Percentiles rank a stretch among this genome's conserved stretches.
Evolutionary conservation across 2,113 vertebrate genomes (phyloP).

Genomic region (Coptodon rendalli): DNA sequence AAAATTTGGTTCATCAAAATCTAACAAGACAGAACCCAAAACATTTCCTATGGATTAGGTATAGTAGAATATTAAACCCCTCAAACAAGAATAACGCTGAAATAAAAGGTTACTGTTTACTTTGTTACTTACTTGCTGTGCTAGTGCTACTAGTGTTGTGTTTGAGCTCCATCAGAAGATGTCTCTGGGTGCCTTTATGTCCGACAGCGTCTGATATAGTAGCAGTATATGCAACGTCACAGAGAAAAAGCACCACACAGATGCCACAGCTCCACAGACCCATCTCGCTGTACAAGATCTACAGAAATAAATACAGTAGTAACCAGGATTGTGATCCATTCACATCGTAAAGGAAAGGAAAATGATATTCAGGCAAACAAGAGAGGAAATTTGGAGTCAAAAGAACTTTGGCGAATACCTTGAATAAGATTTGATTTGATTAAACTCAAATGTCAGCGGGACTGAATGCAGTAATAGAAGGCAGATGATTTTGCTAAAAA

Average conservation of each 20-base stretch:
- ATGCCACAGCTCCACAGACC: not conserved
- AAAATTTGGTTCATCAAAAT: not conserved
- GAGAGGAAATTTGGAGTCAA: not conserved
- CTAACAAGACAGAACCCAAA: not conserved
- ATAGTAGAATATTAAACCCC: constrained; percentile 1
- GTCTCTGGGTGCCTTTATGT: not conserved
- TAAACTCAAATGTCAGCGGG: not conserved
- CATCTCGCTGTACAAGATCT: constrained; percentile 22
- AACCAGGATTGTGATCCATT: not conserved
- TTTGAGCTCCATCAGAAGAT: not conserved
- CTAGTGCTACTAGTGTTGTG: rapidly evolving
- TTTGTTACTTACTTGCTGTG: not conserved
- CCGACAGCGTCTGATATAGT: not conserved
- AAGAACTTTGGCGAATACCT: not conserved
- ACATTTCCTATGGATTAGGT: not conserved
- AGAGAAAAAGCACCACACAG: not conserved
- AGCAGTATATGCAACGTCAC: not conserved
- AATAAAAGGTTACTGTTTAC: not conserved
- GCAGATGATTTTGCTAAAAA: not conserved
- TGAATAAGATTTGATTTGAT: not conserved
- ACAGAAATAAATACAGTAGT: not conserved
- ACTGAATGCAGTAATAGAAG: not conserved
- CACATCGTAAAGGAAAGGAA: not conserved
- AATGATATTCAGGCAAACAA: not conserved
- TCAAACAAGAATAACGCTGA: not conserved